Conservation (phyloP, 2,888 invertebrate genomes). For the Laspeyria flexula region DNA sequence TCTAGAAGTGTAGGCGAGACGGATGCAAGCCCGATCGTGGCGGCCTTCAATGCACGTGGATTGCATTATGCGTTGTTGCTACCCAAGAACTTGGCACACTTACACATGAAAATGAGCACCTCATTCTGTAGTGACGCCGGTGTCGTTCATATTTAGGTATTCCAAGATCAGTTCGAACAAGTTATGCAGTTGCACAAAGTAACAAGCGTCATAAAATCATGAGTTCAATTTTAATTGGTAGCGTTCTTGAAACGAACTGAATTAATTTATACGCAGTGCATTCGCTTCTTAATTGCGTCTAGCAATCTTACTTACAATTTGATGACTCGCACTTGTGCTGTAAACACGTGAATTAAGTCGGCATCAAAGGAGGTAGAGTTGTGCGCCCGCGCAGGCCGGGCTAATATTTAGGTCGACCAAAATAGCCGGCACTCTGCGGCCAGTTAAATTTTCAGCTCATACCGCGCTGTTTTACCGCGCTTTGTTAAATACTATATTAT, state of each 20-base stretch:
- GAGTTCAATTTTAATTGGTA: background rate
- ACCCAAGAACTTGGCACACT: slow-evolving; percentile 40
- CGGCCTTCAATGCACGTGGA: slow-evolving; percentile 72
- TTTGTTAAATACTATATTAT: slow-evolving; percentile 14
- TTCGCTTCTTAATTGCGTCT: background rate
- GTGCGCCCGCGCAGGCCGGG: slow-evolving; percentile 65
- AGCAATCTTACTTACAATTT: background rate
- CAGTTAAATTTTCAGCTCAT: slow-evolving; percentile 50
- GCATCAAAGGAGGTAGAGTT: slow-evolving; percentile 51
- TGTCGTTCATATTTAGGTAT: slow-evolving; percentile 7
- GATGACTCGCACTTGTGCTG: slow-evolving; percentile 36
- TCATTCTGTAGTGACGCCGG: slow-evolving; percentile 3
- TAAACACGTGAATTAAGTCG: slow-evolving; percentile 55
- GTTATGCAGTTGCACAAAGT: background rate
- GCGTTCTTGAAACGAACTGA: background rate
- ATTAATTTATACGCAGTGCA: background rate
- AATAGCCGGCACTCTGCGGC: slow-evolving; percentile 73
- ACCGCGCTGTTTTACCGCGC: slow-evolving; percentile 33
- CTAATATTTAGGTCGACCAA: slow-evolving; percentile 82
- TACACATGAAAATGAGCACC: slow-evolving; percentile 11
- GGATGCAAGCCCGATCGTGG: slow-evolving; percentile 60
- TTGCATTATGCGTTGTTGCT: slow-evolving; percentile 62
- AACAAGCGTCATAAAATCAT: background rate
- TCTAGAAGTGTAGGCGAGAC: slow-evolving; percentile 60
- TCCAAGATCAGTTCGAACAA: background rate